Conservation (phyloP, 2,113 vertebrate genomes). For the Lathamus discolor region DNA sequence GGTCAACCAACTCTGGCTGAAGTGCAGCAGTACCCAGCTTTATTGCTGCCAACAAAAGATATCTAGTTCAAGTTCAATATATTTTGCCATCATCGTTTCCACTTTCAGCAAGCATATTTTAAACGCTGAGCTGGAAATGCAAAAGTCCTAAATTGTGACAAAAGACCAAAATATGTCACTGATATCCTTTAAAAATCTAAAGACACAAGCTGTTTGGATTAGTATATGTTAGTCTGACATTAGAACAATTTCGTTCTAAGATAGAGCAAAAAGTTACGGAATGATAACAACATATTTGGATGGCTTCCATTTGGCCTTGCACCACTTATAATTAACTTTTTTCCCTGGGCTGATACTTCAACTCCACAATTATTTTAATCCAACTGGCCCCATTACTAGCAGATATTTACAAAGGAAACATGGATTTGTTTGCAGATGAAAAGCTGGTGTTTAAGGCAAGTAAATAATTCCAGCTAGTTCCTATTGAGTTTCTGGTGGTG, state of each 20-base stretch:
- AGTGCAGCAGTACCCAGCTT: neutral
- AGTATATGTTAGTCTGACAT: neutral
- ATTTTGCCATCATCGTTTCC: neutral
- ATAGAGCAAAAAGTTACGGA: neutral
- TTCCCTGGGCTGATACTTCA: neutral
- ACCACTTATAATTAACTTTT: neutral
- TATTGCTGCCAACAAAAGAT: neutral
- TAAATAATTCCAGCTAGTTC: conserved; percentile 19
- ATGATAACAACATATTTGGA: neutral
- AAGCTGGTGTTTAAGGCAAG: neutral
- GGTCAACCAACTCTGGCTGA: fast-evolving
- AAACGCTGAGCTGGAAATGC: neutral
- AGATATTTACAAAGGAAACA: neutral
- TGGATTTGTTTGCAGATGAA: neutral
- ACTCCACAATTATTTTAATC: conserved; percentile 19
- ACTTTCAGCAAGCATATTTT: neutral
- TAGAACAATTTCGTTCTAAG: neutral
- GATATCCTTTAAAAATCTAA: neutral
- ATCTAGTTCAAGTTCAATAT: neutral
- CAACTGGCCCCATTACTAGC: neutral
- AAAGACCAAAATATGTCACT: neutral
- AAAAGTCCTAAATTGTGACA: neutral
- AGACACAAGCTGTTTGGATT: neutral
- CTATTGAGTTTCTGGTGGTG: conserved; percentile 5
- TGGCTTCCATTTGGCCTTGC: neutral